Percentiles rank a stretch among this genome's conserved stretches.
Conservation (phyloP, 2,113 vertebrate species). For the Chitala chitala region DNA sequence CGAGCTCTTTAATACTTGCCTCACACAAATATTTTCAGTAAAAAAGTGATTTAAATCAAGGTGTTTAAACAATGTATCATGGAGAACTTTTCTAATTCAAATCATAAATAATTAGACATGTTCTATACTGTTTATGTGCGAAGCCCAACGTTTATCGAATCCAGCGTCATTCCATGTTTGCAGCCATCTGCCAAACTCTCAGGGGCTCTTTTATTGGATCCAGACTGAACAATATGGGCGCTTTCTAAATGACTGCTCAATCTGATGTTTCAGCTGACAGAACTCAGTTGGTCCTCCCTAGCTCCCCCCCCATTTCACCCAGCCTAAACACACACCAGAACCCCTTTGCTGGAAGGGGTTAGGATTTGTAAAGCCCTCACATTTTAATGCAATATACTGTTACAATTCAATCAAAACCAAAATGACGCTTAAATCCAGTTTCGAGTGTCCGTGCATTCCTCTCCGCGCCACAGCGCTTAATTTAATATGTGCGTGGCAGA, state of each 20-base stretch:
- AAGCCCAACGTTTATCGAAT: background rate
- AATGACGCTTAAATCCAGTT: conserved; percentile 50
- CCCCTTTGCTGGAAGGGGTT: conserved; percentile 32
- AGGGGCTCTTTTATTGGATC: conserved; percentile 23
- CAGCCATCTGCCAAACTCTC: conserved; percentile 16
- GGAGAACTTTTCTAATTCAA: too few relatives aligned
- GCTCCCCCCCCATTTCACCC: background rate
- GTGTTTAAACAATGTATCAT: too few relatives aligned
- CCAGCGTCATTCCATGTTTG: conserved; percentile 15
- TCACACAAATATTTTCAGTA: too few relatives aligned
- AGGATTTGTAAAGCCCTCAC: conserved; percentile 37
- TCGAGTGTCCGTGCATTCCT: conserved; percentile 59
- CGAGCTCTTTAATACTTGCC: too few relatives aligned
- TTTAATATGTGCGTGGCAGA: conserved; percentile 58
- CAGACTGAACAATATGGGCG: conserved; percentile 24
- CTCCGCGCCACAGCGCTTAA: conserved; percentile 55
- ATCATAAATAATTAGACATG: background rate
- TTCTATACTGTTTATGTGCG: background rate
- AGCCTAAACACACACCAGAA: conserved; percentile 19
- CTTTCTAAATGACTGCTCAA: conserved; percentile 31
- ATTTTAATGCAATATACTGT: conserved; percentile 40
- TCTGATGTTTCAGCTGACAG: conserved; percentile 48
- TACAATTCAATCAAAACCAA: conserved; percentile 49
- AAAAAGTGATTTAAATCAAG: too few relatives aligned
- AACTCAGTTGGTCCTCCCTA: background rate